Evolutionary conservation across 2,888 invertebrate species (phyloP).

Genomic region (Macropis europaea): DNA sequence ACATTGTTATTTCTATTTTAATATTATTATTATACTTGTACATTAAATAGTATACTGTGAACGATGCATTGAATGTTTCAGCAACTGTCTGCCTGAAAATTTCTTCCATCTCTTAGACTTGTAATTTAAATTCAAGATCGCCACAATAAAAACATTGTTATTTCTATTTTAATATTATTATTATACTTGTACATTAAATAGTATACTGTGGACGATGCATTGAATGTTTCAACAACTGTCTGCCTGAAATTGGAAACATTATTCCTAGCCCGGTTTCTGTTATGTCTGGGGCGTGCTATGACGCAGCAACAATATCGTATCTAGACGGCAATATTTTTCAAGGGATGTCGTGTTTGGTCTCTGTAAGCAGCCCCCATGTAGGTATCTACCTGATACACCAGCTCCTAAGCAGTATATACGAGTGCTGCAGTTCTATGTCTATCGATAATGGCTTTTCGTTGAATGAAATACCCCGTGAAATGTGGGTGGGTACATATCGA

Average conservation of each 20-base stretch:
- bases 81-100: too few relatives aligned
- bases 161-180: too few relatives aligned
- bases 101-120: too few relatives aligned
- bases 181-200: too few relatives aligned
- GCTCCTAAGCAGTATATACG: constrained; percentile 2
- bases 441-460: constrained; percentile 64
- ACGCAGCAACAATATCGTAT: constrained; percentile 19
- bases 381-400: not conserved
- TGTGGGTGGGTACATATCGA: constrained; percentile 55
- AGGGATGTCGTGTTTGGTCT: constrained; percentile 4
- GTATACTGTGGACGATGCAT: not conserved
- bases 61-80: too few relatives aligned
- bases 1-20: too few relatives aligned
- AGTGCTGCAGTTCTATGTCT: not conserved
- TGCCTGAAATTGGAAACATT: constrained; percentile 5
- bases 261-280: not conserved
- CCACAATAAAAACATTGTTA: too few relatives aligned
- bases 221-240: not conserved
- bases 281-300: not conserved
- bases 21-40: too few relatives aligned
- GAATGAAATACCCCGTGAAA: constrained; percentile 69
- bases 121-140: too few relatives aligned
- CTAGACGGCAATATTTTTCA: constrained; percentile 36
- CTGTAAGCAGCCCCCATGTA: not conserved
- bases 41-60: too few relatives aligned